Evolutionary conservation across 2,113 vertebrate species (phyloP).

Genomic region (Leucosticte australis): DNA sequence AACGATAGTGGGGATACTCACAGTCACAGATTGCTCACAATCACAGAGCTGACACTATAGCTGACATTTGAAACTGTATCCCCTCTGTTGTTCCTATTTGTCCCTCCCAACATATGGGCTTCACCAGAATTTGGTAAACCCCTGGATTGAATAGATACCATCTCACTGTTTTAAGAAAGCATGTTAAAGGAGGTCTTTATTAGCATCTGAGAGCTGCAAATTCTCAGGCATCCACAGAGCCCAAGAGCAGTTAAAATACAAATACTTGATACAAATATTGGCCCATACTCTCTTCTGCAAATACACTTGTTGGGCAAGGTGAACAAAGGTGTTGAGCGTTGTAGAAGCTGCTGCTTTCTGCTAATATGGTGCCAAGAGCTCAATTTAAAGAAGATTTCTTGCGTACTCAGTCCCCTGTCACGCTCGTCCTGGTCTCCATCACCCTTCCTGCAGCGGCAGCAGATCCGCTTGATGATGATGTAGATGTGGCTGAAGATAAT

Average conservation of each 20-base stretch:
- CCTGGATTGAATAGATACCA: background rate
- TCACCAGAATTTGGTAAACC: background rate
- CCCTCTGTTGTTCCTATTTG: background rate
- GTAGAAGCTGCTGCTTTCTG: background rate
- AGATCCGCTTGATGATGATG: conserved; percentile 83
- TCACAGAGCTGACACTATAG: background rate
- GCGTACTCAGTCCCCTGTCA: conserved; percentile 92
- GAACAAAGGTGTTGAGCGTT: background rate
- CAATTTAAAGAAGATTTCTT: background rate
- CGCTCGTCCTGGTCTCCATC: conserved; percentile 91
- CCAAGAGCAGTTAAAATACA: background rate
- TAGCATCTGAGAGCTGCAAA: background rate
- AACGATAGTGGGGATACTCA: background rate
- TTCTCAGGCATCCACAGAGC: background rate
- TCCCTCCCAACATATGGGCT: background rate
- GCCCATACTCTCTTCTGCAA: background rate
- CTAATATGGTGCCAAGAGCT: background rate
- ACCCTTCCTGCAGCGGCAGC: conserved; percentile 78
- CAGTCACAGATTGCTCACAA: background rate
- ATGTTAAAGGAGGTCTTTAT: background rate
- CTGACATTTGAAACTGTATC: background rate
- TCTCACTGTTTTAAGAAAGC: background rate
- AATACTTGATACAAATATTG: background rate
- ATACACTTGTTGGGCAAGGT: background rate
- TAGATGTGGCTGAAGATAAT: conserved; percentile 95